A percentile compares a stretch with the other conserved stretches of the same genome.
phyloP scores from a whole-genome alignment of 2,797 vertebrate genomes.

The Eulemur coronatus region DNA sequence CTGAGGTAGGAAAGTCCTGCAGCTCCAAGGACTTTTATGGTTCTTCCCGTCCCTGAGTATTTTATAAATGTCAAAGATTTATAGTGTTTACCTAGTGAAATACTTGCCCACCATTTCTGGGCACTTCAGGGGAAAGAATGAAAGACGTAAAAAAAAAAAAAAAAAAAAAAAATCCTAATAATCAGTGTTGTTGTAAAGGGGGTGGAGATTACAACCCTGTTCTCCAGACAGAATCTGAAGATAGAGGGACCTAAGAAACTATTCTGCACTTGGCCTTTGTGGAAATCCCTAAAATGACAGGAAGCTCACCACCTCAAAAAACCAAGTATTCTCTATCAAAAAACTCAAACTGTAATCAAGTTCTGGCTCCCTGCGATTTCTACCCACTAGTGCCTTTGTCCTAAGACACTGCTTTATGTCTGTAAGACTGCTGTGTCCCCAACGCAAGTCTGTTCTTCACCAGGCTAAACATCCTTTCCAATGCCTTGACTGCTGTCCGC shows the following conservation, averaged over 20 bases:
- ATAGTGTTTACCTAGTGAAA: constrained; percentile 21
- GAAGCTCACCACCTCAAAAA: background rate
- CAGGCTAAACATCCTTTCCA: background rate
- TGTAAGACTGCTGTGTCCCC: background rate
- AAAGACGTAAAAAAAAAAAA: background rate
- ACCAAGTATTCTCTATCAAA: background rate
- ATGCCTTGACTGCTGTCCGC: background rate
- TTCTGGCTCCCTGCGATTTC: background rate
- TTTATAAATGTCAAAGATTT: constrained; percentile 20
- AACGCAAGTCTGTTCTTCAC: background rate
- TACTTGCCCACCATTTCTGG: background rate
- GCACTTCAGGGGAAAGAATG: background rate
- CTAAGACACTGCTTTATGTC: background rate
- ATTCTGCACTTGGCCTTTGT: background rate
- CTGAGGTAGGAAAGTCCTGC: background rate
- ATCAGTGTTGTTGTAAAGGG: background rate
- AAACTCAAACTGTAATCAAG: background rate
- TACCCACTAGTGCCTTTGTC: too few relatives aligned
- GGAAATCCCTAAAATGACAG: background rate
- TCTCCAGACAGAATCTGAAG: background rate
- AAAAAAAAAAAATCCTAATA: background rate
- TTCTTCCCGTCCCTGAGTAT: background rate
- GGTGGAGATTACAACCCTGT: background rate
- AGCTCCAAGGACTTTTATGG: background rate
- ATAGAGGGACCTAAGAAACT: background rate